These are phyloP conservation scores for Cercocebus atys DNA, from an alignment of 2,113 vertebrate species.

Conservation along the genomic window DNA sequence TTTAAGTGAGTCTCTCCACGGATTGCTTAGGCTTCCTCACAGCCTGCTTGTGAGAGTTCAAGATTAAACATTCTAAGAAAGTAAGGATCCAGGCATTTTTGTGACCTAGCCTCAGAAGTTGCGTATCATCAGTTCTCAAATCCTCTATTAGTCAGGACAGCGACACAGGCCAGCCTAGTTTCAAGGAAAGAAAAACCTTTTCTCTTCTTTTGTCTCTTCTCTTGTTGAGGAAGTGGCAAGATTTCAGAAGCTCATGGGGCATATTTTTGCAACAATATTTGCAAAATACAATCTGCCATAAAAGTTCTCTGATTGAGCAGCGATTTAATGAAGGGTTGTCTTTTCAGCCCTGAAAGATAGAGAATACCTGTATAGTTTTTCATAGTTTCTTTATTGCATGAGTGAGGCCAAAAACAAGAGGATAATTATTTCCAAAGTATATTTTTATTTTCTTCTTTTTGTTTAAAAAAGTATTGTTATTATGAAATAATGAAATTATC, in stretches of 20 bases:
- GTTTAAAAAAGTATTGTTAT: not conserved
- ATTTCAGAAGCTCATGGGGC: not conserved
- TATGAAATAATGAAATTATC: not conserved
- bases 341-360: not conserved
- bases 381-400: not conserved
- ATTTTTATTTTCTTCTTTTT: not conserved
- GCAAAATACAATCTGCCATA: not conserved
- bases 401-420: not conserved
- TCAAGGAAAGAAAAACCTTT: not conserved
- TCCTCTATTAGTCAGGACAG: fast-evolving
- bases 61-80: no score
- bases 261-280: not conserved
- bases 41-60: not conserved
- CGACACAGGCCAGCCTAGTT: not conserved
- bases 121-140: fast-evolving
- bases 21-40: fast-evolving
- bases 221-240: no score
- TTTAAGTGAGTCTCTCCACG: not conserved
- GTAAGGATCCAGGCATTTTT: fast-evolving
- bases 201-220: no score
- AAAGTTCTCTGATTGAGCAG: not conserved
- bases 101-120: not conserved
- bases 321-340: not conserved
- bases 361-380: not conserved
- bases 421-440: not conserved